Base-by-base conservation (phyloP, 1,140 invertebrate genomes). In the Pentalonia nigronervosa region DNA sequence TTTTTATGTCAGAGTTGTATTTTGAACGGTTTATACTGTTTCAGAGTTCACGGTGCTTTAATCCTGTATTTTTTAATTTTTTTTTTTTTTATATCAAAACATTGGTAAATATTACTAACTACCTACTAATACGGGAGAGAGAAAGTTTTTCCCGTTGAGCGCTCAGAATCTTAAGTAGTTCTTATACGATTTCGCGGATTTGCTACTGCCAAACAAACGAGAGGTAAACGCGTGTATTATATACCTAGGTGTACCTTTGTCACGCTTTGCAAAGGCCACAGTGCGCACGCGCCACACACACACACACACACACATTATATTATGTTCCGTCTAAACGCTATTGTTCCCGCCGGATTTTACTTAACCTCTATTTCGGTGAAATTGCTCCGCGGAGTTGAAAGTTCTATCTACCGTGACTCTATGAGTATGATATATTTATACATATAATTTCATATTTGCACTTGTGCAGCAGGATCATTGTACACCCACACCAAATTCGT, bases 401-500 rank as follows among this genome's bases (percentile, higher is more conserved):
- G 86, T 88, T 88, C 86, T 50, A 48, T 88, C 87, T 34, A 88
- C 86, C 20, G 20, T 88, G n/a, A 88, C 47, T 17, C 9, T 25
- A 87, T 11, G 30, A n/a, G 17, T 67, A 67, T 30, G 30, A 84
- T 36, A 45, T 83, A 48, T 45, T 0, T 47, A 48, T 34, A n/a
- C 11, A 20, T 21, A 30, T 4, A 30, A 48, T 48, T 48, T 4
- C 84, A 47, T 47, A 47, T 20, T 87, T 87, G 2, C 41, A 25
- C 21, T 45, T 41, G 2, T 11, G 84, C 6, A 25, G 45, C 23
- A 25, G 84, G 9, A n/a, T n/a, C 3, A 4, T 41, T 86, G 48
- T 2, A 50, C 11, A 50, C 47, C 11, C 47, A 25, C 11, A 86
- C 3, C 25, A 6, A 30, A 30, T 48, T 47, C 45, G 84, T 87